Conservation (phyloP, 2,888 invertebrate genomes). For the Nephrotoma appendiculata region DNA sequence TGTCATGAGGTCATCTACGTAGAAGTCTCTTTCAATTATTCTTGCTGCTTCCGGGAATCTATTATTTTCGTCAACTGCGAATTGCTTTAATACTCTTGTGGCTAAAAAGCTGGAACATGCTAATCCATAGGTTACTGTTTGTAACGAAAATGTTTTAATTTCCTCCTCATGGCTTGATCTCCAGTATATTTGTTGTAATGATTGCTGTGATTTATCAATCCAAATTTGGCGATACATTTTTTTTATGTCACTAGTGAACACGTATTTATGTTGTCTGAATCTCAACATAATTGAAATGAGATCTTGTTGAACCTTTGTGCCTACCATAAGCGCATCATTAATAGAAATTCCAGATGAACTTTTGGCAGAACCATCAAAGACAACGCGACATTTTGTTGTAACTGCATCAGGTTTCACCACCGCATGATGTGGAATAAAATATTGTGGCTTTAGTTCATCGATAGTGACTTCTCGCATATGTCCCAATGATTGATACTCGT, state of each 20-base stretch:
- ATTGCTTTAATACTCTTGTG: conserved; percentile 12
- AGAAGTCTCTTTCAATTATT: too few relatives aligned
- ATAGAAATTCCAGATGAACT: too few relatives aligned
- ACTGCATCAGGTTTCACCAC: conserved; percentile 9
- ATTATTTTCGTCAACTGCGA: conserved; percentile 7
- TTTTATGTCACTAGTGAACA: conserved; percentile 9
- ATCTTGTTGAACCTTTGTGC: too few relatives aligned
- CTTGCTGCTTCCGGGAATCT: neutral
- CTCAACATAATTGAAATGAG: neutral
- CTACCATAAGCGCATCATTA: too few relatives aligned
- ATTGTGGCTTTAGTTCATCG: neutral
- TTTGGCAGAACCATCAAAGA: too few relatives aligned
- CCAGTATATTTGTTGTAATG: neutral
- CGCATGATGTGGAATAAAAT: conserved; percentile 14
- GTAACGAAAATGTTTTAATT: conserved; percentile 11
- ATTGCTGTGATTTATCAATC: neutral
- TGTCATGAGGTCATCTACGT: too few relatives aligned
- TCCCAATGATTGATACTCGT: neutral
- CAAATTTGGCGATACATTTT: conserved; percentile 7
- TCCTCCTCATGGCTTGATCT: neutral
- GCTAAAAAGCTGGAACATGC: conserved; percentile 15
- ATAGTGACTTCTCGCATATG: neutral
- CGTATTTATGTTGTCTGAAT: conserved; percentile 3
- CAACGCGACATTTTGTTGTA: conserved; percentile 5
- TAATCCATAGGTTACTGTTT: conserved; percentile 15